These are phyloP conservation scores for Oryzias sinensis DNA, from an alignment of 2,797 vertebrate species.

Conservation along the genomic window DNA sequence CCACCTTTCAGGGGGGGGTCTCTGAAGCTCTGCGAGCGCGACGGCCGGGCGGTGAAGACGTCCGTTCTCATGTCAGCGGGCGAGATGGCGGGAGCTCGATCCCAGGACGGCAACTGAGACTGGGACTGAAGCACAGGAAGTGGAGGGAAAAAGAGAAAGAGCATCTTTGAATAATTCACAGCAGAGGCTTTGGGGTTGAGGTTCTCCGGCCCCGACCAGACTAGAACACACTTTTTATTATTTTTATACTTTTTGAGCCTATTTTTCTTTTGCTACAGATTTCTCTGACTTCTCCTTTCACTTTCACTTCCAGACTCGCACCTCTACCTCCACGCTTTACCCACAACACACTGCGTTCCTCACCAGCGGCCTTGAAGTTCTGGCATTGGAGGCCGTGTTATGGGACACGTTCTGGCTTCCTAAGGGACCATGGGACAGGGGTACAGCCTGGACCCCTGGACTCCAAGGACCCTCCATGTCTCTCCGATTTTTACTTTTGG, in stretches of 20 bases:
- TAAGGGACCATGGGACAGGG: constrained; percentile 71
- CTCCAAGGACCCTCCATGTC: constrained; percentile 77
- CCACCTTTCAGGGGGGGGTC: constrained; percentile 79
- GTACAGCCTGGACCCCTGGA: constrained; percentile 73
- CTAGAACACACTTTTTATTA: constrained; percentile 15
- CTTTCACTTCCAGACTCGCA: background rate
- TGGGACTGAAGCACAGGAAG: constrained; percentile 51
- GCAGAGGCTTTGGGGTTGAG: constrained; percentile 52
- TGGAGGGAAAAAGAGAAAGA: constrained; percentile 17
- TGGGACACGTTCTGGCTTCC: constrained; percentile 51
- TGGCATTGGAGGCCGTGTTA: constrained; percentile 61
- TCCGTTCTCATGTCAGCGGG: constrained; percentile 85
- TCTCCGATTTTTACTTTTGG: constrained; percentile 80
- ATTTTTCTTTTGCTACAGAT: constrained; percentile 8
- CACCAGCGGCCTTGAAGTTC: constrained; percentile 58
- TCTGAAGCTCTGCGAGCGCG: constrained; percentile 79
- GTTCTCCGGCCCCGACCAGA: constrained; percentile 32
- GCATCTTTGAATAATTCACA: constrained; percentile 66
- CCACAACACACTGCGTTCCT: constrained; percentile 11
- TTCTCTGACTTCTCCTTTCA: constrained; percentile 2
- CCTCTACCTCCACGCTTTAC: background rate
- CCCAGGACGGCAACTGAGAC: constrained; percentile 78
- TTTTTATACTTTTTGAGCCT: constrained; percentile 2
- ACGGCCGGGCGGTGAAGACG: constrained; percentile 83
- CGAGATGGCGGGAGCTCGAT: constrained; percentile 76